A percentile compares a stretch with the other conserved stretches of the same genome.
These are phyloP conservation scores for Sterna hirundo DNA, from an alignment of 2,113 vertebrate genomes.

Conservation along the genomic window DNA sequence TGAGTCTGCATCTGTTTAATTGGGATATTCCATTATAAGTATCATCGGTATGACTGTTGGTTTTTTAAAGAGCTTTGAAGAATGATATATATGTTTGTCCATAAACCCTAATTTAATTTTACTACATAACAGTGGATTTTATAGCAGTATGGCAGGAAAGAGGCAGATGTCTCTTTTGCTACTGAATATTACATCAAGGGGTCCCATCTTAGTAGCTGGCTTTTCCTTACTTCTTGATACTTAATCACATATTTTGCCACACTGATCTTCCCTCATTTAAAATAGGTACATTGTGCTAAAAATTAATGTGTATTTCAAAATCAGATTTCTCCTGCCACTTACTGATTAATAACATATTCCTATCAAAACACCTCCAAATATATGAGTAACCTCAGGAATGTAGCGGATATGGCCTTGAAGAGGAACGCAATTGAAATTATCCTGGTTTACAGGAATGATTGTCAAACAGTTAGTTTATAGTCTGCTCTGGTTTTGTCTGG, in stretches of 20 bases:
- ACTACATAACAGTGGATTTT: background rate
- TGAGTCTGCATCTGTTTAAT: background rate
- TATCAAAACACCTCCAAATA: background rate
- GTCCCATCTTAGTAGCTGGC: background rate
- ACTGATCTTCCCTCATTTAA: background rate
- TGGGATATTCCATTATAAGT: background rate
- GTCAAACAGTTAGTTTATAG: background rate
- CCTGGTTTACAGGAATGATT: background rate
- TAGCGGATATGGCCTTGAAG: background rate
- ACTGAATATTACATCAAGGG: background rate
- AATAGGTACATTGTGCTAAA: background rate
- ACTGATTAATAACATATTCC: background rate
- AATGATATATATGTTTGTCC: background rate
- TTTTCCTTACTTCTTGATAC: background rate
- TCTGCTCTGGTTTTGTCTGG: background rate
- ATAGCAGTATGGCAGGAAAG: background rate
- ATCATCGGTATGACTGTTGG: background rate
- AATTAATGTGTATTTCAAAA: background rate
- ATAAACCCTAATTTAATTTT: background rate
- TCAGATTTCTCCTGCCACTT: background rate
- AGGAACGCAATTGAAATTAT: background rate
- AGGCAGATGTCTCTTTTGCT: background rate
- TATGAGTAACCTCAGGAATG: background rate
- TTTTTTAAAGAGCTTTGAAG: background rate
- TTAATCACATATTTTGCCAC: background rate